phyloP scores from a whole-genome alignment of 2,888 invertebrate species.

The Drosophila rubida region DNA sequence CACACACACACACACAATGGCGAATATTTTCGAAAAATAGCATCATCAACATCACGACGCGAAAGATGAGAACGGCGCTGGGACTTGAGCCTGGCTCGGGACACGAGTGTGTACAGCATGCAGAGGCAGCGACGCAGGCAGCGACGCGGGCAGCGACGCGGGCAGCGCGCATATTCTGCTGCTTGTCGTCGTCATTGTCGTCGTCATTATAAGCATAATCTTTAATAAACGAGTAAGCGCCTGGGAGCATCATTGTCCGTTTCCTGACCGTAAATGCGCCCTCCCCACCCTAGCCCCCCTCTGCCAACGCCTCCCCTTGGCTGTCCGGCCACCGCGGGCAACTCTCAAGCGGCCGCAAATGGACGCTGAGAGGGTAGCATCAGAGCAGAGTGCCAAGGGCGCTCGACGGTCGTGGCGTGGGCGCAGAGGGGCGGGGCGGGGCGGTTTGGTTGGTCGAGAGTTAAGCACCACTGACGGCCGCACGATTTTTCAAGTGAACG shows the following conservation, averaged over 20 bases:
- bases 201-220: constrained; percentile 80
- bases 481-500: constrained; percentile 76
- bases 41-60: constrained; percentile 69
- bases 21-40: constrained; percentile 68
- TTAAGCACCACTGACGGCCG: constrained; percentile 32
- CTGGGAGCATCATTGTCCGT: constrained; percentile 47
- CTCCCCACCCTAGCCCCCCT: too few relatives aligned
- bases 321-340: constrained; percentile 44
- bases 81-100: not conserved
- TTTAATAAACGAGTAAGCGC: constrained; percentile 78
- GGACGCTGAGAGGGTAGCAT: constrained; percentile 40
- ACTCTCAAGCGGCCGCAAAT: constrained; percentile 69
- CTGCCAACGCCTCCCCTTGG: too few relatives aligned
- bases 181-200: constrained; percentile 78
- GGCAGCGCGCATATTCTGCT: constrained; percentile 52
- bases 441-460: constrained; percentile 8
- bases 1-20: constrained; percentile 25
- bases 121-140: not conserved
- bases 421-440: not conserved
- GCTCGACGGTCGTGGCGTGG: too few relatives aligned
- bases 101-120: not conserved
- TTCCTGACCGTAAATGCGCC: constrained; percentile 4
- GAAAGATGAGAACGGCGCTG: constrained; percentile 2
- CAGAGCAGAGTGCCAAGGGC: not conserved
- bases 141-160: not conserved